These are phyloP conservation scores for Lytechinus variegatus DNA, from an alignment of 35 echinoderm and acorn worm species.

Conservation along the genomic window DNA sequence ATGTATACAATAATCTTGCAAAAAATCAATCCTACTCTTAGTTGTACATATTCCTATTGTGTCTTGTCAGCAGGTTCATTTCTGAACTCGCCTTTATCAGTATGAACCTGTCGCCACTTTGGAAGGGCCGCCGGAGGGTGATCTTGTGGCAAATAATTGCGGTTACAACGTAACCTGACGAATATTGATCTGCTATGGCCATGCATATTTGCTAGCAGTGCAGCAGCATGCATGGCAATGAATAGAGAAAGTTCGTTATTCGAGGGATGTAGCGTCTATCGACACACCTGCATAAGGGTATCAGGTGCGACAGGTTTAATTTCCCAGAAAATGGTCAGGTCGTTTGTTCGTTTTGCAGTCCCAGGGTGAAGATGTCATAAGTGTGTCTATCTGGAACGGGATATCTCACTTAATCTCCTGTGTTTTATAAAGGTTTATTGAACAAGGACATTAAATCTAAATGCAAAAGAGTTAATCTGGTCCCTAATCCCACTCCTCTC, in stretches of 20 bases:
- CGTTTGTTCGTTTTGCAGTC: not conserved
- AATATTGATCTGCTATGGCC: not conserved
- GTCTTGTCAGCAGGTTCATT: no score
- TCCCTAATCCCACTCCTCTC: no score
- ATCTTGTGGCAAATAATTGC: not conserved
- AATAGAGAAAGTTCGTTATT: slow-evolving; percentile 8
- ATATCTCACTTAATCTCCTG: not conserved
- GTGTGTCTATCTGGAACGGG: not conserved
- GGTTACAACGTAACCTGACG: not conserved
- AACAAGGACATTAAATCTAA: not conserved
- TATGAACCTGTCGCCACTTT: not conserved
- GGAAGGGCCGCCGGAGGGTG: not conserved
- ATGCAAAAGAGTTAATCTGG: no score
- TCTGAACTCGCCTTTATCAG: no score
- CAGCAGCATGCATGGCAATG: not conserved
- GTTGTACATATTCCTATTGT: no score
- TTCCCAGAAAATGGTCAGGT: not conserved
- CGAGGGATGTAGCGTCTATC: not conserved
- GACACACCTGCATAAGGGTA: not conserved
- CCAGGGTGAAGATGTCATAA: not conserved
- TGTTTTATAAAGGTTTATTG: not conserved
- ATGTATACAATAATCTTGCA: no score
- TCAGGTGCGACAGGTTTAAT: not conserved
- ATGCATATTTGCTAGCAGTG: not conserved
- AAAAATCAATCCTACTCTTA: no score